A percentile compares a stretch with the other conserved stretches of the same genome.
These are phyloP conservation scores for Atlantisia rogersi DNA, from an alignment of 2,113 vertebrate species.

Conservation along the genomic window DNA sequence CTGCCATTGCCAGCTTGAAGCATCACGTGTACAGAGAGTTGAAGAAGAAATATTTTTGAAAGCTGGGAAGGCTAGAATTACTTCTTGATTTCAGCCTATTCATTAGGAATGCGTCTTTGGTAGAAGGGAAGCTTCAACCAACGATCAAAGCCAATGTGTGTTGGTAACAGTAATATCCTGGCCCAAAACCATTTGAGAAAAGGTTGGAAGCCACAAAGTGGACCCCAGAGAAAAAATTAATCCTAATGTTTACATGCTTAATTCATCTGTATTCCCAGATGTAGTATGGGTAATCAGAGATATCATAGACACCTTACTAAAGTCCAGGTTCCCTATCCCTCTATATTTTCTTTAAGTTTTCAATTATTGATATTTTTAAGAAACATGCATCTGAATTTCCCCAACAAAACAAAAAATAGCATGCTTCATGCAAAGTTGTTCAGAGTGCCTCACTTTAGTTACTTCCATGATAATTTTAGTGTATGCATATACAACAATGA, in stretches of 20 bases:
- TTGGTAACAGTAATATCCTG: background rate
- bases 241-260: background rate
- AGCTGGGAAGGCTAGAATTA: background rate
- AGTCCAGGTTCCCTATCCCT: background rate
- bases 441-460: background rate
- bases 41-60: background rate
- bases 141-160: background rate
- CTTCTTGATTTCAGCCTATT: background rate
- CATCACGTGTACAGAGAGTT: background rate
- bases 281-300: background rate
- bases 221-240: background rate
- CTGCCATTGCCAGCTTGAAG: background rate
- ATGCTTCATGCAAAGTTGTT: background rate
- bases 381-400: background rate
- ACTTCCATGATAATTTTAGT: background rate
- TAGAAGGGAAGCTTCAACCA: background rate
- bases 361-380: background rate
- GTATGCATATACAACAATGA: background rate
- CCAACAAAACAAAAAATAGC: background rate
- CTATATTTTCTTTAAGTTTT: background rate
- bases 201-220: background rate
- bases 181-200: background rate
- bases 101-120: background rate
- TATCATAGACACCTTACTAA: background rate
- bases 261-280: background rate